Evolutionary conservation across 2,113 vertebrate species (phyloP), one percentile per base, ranked within the genome.

Genomic region (Sceloporus tristichus): DNA sequence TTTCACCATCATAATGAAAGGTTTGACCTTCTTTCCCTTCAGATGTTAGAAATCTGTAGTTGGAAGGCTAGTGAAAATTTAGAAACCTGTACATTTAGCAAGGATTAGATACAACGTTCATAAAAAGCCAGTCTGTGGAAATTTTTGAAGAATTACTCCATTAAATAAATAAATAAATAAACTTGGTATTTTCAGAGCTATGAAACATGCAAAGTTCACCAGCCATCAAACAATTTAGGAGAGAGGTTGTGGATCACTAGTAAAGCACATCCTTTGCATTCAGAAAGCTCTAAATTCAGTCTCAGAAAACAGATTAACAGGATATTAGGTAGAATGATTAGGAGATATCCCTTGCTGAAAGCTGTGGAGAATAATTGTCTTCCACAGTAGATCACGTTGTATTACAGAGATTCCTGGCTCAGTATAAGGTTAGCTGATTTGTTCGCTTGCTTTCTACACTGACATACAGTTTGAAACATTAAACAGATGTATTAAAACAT

Each of bases 1-100:
- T 97, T 96, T 96, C 96, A 96, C 87, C 91, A 94, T 91, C 91
- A 87, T 96, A 96, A 97, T 94, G 95, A 96, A 95, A 94, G 94
- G 92, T 97, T 96, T 97, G 97, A 97, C 97, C 97, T 96, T 97
- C 95, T 96, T 96, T 89, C 87, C 96, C 92, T 96, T 96, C 95
- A 96, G 83, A 95, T 96, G 94, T 92, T 21, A 0, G 96, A 95
- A 96, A 94, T 91, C 91, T 96, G 95, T 95, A 94, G 95, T 95
- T 89, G 89, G 92, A 82, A 82, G 93, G 66, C 77, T 94, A 4
- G 81, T 88, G 90, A 93, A 92, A 84, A 80, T 92, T 87, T 93
- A 84, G 59, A 85, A 94, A 88, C 34, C 77, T 92, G 87, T 91
- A 89, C 54, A 40, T 79, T 89, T 88, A 94, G 62, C 76, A 82